Evolutionary conservation across 2,888 invertebrate species (phyloP).

Genomic region (Stenolophus ochropezus): DNA sequence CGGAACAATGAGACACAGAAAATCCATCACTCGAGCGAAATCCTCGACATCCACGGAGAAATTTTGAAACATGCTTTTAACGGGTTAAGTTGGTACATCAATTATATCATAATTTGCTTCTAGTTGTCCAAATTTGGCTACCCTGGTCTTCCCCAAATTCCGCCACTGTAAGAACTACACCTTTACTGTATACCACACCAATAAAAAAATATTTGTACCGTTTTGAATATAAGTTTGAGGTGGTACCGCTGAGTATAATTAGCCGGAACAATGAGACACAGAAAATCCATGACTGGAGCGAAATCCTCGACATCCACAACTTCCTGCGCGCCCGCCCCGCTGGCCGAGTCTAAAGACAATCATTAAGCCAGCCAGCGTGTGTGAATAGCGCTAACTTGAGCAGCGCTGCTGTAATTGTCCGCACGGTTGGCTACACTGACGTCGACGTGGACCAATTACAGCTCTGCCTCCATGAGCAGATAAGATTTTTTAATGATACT

Average conservation of each 20-base stretch:
- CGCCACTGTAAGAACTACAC: too few species aligned
- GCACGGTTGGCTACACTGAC: slow-evolving; percentile 63
- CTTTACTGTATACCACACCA: too few species aligned
- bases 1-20: slow-evolving; percentile 50
- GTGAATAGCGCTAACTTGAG: slow-evolving; percentile 62
- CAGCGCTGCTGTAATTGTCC: slow-evolving; percentile 62
- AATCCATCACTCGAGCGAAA: slow-evolving; percentile 54
- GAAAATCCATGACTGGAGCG: slow-evolving; percentile 53
- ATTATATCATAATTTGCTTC: too few species aligned
- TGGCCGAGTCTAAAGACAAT: slow-evolving; percentile 59
- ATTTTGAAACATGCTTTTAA: too few species aligned
- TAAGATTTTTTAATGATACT: slow-evolving; percentile 16
- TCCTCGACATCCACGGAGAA: slow-evolving; percentile 46
- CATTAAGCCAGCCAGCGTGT: slow-evolving; percentile 62
- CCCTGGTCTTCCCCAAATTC: too few species aligned
- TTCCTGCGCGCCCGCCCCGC: slow-evolving; percentile 12
- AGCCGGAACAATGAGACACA: slow-evolving; percentile 45
- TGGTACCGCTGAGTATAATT: background rate
- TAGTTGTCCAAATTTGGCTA: too few species aligned
- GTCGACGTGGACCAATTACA: slow-evolving; percentile 62
- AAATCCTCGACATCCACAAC: slow-evolving; percentile 50
- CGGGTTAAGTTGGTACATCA: too few species aligned
- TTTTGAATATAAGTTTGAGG: too few species aligned
- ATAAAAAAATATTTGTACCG: too few species aligned
- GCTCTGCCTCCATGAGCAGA: background rate